Evolutionary conservation across 1,140 invertebrate species (phyloP), one percentile per base, ranked within the genome.

Genomic region (Drosophila azteca): DNA sequence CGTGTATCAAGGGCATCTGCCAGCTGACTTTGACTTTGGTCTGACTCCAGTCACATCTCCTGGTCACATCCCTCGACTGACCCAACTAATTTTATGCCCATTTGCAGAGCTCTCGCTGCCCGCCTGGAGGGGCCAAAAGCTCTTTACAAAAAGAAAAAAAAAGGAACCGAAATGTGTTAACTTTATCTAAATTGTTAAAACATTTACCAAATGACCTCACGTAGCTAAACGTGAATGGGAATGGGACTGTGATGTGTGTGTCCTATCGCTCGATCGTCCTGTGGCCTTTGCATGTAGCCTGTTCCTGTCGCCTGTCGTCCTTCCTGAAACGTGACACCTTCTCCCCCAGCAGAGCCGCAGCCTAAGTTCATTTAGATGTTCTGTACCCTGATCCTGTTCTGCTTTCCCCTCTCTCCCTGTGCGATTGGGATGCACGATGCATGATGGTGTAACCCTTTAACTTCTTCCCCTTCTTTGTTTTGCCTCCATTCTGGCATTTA

Each of bases 161-260:
- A 53, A 41, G 48, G 65, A 75, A 75, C 65, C 67, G 72, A 87
- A 90, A 90, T 90, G 87, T 90, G 87, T 90, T 90, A 90, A 90
- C 79, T 87, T 90, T 87, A 90, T 90, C 87, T 90, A 87, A 90
- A 90, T 90, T 90, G 87, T 90, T 90, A 90, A 90, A 81, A 77
- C 82, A 90, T 90, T 90, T 87, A 79, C 87, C 66, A 80, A 90
- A 90, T 87, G 82, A 90, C 87, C 87, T 90, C 87, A 90, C 87
- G 87, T 90, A 80, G 69, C 65, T 43, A 67, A 73, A 71, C 63
- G 62, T 44, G 59, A 31, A n/a, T 61, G 45, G 17, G 54, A 43
- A 5, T 71, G 24, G n/a, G n/a, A 17, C 48, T 35, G 15, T 39
- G 43, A n/a, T 67, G 64, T 60, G 31, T 59, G 49, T 52, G 61